phyloP scores from a whole-genome alignment of 2,113 vertebrate species.

The Pseudopodoces humilis region DNA sequence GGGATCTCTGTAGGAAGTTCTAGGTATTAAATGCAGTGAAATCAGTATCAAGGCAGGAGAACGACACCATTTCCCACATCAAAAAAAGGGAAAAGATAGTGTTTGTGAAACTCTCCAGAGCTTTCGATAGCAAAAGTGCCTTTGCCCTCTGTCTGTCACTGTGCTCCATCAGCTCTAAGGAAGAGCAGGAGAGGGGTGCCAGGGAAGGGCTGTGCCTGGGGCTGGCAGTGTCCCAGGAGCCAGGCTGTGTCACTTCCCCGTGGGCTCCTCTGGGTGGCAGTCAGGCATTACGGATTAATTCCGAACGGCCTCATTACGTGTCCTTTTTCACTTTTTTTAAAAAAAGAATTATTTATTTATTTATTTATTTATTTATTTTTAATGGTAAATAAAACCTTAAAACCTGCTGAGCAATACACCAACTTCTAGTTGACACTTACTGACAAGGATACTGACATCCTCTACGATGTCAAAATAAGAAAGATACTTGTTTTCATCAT shows the following conservation, averaged over 20 bases:
- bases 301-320: accelerated
- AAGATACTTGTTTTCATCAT: background rate
- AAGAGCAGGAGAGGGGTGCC: too few species aligned
- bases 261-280: constrained; percentile 24
- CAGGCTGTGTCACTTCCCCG: background rate
- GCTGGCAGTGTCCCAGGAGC: background rate
- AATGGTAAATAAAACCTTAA: background rate
- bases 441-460: background rate
- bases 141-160: accelerated
- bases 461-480: background rate
- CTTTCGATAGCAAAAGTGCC: background rate
- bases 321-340: background rate
- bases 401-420: background rate
- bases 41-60: background rate
- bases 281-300: background rate
- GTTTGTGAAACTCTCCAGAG: background rate
- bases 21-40: background rate
- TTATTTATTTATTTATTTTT: background rate
- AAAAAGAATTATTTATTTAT: background rate
- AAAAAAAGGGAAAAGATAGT: background rate
- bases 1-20: background rate
- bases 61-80: background rate
- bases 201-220: background rate
- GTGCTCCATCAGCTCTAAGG: accelerated
- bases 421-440: background rate